Base-by-base conservation (phyloP, 2,888 invertebrate species). In the Chaetogeoica ovagalla region DNA sequence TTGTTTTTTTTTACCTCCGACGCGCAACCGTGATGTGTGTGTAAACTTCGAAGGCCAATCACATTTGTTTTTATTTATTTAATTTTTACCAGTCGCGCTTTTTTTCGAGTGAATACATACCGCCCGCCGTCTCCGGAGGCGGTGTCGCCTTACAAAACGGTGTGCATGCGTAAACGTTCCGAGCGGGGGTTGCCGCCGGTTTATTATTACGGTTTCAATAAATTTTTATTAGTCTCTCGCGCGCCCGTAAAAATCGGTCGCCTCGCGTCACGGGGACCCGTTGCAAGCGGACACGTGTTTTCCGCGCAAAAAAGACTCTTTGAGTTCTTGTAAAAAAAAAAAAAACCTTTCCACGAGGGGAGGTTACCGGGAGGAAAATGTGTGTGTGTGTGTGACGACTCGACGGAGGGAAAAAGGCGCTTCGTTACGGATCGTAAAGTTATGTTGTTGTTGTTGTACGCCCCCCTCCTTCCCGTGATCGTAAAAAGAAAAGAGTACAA, bases 361-460 rank as follows among this genome's bases (percentile, higher is more conserved):
- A 0, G 13, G 48, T 39, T n/a, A 30, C 30, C 30, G 43, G 43
- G 43, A 9, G 7, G 7, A 6, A 7, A 43, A 43, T 21, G 62
- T 62, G 69, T 66, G 30, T 48, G 62, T 77, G n/a, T n/a, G n/a
- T n/a, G n/a, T n/a, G n/a, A 77, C 43, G 43, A 43, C 43, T 1
- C 8, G 11, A 1, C 13, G 48, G 48, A 1, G 63, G 21, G 62
- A 23, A 70, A 71, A 77, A 69, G 62, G 77, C 48, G n/a, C 77
- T 70, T 62, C 77, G 70, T 79, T 79, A 62, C 77, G 55, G 77
- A 39, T 79, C 77, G 77, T 79, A 79, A 79, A 79, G 70, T 30
- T 1, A 4, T 30, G 30, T 30, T 30, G 30, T 30, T 30, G 30
- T 30, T 30, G 30, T 30, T 30, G 30, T 30, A 30, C 30, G 30